These are phyloP conservation scores for Xerus rutilus DNA, from an alignment of 2,797 vertebrate species.

Conservation along the genomic window DNA sequence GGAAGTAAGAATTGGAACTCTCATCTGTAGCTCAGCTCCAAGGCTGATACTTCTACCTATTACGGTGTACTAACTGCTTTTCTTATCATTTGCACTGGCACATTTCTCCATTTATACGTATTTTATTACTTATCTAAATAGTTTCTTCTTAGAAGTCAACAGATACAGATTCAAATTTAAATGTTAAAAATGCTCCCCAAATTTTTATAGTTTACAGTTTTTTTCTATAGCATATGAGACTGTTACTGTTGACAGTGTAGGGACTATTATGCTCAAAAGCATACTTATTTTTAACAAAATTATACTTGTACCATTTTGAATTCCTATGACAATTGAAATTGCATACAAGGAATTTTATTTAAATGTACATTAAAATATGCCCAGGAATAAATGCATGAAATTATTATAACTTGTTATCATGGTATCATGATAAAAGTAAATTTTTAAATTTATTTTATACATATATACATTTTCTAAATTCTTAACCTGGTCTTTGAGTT, in stretches of 20 bases:
- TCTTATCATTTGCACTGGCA: background rate
- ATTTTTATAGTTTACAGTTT: background rate
- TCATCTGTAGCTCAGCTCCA: background rate
- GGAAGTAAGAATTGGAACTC: background rate
- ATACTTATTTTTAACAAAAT: background rate
- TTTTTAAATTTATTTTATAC: background rate
- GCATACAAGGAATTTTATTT: background rate
- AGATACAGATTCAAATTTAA: background rate
- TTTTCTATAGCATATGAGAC: background rate
- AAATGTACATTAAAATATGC: conserved; percentile 28
- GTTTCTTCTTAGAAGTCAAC: background rate
- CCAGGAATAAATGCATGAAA: background rate
- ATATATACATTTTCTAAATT: background rate
- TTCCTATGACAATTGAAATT: background rate
- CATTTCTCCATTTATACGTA: background rate
- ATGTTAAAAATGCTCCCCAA: background rate
- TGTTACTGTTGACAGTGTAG: background rate
- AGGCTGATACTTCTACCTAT: background rate
- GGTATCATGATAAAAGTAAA: background rate
- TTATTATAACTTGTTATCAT: background rate
- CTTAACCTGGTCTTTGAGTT: background rate
- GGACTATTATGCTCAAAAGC: background rate
- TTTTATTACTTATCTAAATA: background rate
- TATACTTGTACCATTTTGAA: background rate
- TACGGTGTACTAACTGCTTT: background rate